Evolutionary conservation across 2,888 invertebrate species (phyloP).

Genomic region (Sesia bembeciformis): DNA sequence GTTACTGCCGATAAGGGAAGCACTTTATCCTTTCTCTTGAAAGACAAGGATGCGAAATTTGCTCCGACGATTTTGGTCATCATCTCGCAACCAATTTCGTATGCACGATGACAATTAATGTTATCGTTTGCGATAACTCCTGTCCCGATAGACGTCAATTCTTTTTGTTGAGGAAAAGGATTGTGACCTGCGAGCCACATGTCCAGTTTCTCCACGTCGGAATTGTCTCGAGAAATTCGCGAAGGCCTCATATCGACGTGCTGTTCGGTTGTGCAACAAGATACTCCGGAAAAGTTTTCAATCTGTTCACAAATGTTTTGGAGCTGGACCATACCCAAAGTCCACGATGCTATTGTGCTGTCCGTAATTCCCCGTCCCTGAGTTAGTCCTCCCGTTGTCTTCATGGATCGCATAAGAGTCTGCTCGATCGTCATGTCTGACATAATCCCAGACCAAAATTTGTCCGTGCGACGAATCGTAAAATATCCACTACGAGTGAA

Average conservation of each 20-base stretch:
- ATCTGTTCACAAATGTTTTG: no score
- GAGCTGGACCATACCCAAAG: no score
- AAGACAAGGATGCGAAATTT: no score
- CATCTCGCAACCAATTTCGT: not conserved
- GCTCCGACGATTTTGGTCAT: not conserved
- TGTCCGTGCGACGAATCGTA: constrained; percentile 6
- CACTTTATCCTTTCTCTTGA: no score
- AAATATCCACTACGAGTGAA: not conserved
- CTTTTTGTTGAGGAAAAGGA: not conserved
- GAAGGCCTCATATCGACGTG: not conserved
- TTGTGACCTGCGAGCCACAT: not conserved
- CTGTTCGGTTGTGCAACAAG: not conserved
- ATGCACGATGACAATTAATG: not conserved
- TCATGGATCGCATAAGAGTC: no score
- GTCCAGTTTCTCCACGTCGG: not conserved
- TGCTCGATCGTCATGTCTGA: no score
- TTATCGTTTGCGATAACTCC: not conserved
- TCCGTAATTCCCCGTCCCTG: no score
- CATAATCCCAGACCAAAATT: not conserved
- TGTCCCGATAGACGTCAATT: not conserved
- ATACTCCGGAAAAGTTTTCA: not conserved
- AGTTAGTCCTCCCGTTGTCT: no score
- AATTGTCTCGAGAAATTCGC: not conserved
- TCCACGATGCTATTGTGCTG: no score
- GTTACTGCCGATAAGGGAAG: no score